Percentiles rank a stretch among this genome's conserved stretches.
Conservation (phyloP, 2,888 invertebrate species). For the Molanna angustata region DNA sequence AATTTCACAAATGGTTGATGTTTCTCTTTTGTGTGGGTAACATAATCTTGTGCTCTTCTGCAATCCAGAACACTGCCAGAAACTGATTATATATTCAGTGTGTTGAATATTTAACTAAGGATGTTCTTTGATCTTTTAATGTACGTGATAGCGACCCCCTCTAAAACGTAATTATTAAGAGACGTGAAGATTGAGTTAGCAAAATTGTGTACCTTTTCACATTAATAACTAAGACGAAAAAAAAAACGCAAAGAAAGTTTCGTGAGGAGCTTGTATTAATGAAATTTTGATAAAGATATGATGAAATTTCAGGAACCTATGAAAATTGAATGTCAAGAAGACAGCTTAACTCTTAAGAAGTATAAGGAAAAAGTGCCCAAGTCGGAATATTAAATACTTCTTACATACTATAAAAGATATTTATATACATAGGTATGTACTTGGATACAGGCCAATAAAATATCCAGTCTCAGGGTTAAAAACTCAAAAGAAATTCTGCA, state of each 20-base stretch:
- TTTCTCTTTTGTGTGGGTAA: not conserved
- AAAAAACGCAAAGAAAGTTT: conserved; percentile 14
- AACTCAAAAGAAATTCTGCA: no score
- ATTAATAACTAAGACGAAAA: conserved; percentile 16
- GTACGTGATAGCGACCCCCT: conserved; percentile 28
- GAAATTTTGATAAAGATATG: conserved; percentile 2
- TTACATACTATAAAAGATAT: no score
- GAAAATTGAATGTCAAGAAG: no score
- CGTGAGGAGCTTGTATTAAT: conserved; percentile 6
- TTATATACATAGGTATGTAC: no score
- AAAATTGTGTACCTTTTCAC: conserved; percentile 13
- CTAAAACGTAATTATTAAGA: conserved; percentile 28
- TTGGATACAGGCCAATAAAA: no score
- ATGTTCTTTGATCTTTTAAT: conserved; percentile 32
- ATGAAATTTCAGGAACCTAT: conserved; percentile 5
- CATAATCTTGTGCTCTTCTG: not conserved
- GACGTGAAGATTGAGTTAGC: conserved; percentile 26
- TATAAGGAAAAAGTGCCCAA: no score
- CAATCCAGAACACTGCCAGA: not conserved
- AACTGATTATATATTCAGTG: conserved; percentile 15
- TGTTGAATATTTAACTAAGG: conserved; percentile 29
- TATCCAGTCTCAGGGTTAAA: no score
- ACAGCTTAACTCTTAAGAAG: no score
- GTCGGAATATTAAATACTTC: no score
- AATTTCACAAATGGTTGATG: not conserved